Conservation (phyloP, 2,113 vertebrate species). For the Nicator chloris region DNA sequence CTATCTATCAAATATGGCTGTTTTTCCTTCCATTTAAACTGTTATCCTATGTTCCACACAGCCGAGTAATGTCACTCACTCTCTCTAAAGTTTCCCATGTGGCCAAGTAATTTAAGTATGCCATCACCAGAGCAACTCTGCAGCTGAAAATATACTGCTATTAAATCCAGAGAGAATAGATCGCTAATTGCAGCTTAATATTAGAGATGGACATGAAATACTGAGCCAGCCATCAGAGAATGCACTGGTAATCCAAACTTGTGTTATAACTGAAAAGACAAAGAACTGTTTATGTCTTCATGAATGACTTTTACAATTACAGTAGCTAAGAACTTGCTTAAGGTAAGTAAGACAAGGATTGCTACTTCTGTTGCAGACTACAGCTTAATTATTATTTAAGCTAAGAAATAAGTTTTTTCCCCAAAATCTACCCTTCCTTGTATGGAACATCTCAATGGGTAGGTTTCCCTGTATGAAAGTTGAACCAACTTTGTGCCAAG, state of each 20-base stretch:
- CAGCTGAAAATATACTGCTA: conserved; percentile 61
- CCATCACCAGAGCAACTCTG: conserved; percentile 57
- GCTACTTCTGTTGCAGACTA: neutral
- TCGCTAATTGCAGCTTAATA: conserved; percentile 63
- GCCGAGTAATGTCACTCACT: conserved; percentile 44
- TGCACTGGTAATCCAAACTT: neutral
- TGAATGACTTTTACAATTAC: neutral
- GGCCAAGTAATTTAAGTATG: conserved; percentile 62
- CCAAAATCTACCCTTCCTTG: neutral
- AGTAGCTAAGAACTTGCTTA: neutral
- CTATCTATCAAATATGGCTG: conserved; percentile 29
- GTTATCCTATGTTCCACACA: conserved; percentile 2
- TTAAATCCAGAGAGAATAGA: conserved; percentile 59
- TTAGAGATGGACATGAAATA: conserved; percentile 31
- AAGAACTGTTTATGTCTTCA: neutral
- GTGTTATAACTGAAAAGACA: neutral
- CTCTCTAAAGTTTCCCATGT: conserved; percentile 50
- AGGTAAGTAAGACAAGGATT: neutral
- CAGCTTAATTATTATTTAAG: neutral
- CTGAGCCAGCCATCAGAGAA: neutral
- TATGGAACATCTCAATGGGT: neutral
- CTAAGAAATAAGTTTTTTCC: neutral
- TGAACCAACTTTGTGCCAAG: neutral
- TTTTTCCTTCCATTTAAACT: conserved; percentile 7
- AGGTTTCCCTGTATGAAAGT: neutral